Evolutionary conservation across 2,797 vertebrate genomes (phyloP).

Genomic region (Nasua narica): DNA sequence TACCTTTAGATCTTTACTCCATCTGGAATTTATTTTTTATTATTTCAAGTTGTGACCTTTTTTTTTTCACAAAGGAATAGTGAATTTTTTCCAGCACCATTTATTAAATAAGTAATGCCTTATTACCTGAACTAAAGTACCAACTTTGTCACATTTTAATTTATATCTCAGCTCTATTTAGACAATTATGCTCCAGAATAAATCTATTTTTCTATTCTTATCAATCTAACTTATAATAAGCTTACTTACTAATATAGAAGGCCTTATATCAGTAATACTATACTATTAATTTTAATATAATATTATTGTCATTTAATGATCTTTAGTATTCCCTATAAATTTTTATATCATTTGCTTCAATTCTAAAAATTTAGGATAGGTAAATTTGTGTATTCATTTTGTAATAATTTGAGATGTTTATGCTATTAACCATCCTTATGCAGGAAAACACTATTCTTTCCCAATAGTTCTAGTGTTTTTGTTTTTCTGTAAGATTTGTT

Average conservation of each 20-base stretch:
- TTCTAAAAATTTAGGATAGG: background rate
- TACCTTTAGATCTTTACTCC: background rate
- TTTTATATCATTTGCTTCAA: background rate
- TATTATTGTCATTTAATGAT: background rate
- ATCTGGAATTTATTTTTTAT: background rate
- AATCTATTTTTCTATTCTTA: background rate
- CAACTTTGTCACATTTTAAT: background rate
- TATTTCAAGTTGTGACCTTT: background rate
- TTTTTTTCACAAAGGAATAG: background rate
- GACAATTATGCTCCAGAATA: background rate
- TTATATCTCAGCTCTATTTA: background rate
- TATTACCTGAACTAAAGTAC: background rate
- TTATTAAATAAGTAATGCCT: background rate
- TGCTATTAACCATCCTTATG: background rate
- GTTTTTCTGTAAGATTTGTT: background rate
- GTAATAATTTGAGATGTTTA: background rate
- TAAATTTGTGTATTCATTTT: background rate
- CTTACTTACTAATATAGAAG: background rate
- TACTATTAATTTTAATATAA: background rate
- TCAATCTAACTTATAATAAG: background rate
- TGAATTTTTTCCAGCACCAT: background rate
- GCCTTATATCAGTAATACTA: background rate
- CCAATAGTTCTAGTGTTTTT: background rate
- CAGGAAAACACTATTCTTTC: background rate
- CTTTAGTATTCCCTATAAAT: background rate